Evolutionary conservation across 2,888 invertebrate species (phyloP).

Genomic region (Panorpa germanica): DNA sequence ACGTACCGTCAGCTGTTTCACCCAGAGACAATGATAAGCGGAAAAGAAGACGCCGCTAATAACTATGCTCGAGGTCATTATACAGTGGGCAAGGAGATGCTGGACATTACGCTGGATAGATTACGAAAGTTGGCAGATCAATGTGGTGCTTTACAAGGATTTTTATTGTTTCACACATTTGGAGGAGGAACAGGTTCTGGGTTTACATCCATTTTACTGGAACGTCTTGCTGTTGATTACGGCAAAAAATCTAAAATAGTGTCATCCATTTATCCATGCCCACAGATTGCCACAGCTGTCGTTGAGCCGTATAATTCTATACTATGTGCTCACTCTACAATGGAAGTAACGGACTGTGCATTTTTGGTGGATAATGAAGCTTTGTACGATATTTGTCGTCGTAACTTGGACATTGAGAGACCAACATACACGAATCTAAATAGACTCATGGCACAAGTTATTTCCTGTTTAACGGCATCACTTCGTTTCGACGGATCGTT

Average conservation of each 20-base stretch:
- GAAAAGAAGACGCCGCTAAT: slow-evolving; percentile 71
- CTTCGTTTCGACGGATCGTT: slow-evolving; percentile 63
- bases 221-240: slow-evolving; percentile 58
- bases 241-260: slow-evolving; percentile 68
- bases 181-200: slow-evolving; percentile 67
- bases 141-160: slow-evolving; percentile 53
- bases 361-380: slow-evolving; percentile 82
- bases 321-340: slow-evolving; percentile 67
- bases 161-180: slow-evolving; percentile 71
- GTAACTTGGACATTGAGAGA: slow-evolving; percentile 60
- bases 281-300: slow-evolving; percentile 67
- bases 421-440: slow-evolving; percentile 74
- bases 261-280: no score
- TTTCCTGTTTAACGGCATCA: slow-evolving; percentile 64
- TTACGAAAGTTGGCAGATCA: slow-evolving; percentile 52
- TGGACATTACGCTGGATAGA: slow-evolving; percentile 45
- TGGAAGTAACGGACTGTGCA: slow-evolving; percentile 65
- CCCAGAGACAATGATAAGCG: slow-evolving; percentile 62
- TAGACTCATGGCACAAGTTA: slow-evolving; percentile 59
- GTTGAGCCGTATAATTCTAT: slow-evolving; percentile 82
- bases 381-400: slow-evolving; percentile 68
- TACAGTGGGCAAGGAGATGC: slow-evolving; percentile 55
- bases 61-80: slow-evolving; percentile 70
- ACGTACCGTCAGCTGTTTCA: slow-evolving; percentile 57
- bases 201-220: slow-evolving; percentile 66